Base-by-base conservation (phyloP, 1,140 invertebrate genomes). In the Halotydeus destructor region DNA sequence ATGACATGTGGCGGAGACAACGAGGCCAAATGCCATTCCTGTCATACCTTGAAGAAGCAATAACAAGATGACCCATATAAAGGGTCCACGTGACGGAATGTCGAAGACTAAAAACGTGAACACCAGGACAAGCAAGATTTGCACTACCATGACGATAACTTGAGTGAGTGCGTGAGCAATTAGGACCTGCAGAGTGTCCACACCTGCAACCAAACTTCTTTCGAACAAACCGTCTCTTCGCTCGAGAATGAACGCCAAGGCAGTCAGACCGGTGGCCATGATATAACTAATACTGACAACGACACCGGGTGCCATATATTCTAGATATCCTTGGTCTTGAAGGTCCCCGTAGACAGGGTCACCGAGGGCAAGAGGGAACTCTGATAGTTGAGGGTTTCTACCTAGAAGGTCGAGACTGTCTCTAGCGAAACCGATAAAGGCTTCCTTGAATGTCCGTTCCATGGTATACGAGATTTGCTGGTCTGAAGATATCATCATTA, bases 281-380 rank as follows among this genome's bases (percentile, higher is more conserved):
- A 93, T 91, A 66, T 89, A 94, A 1, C 88, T 81, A 54, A 91
- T 89, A n/a, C 83, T 88, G 5, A 49, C 63, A 55, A 91, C 85
- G 41, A 93, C 78, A 50, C 86, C 86, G 26, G 86, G 85, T 24
- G 86, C 84, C 47, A 89, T 86, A 60, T 93, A 94, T 60, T 91
- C 80, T 2, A 82, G 88, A 55, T 91, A 91, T 43, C 78, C 83
- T 18, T 84, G 81, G 51, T 78, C 69, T 50, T 43, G 34, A 2
- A 69, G 71, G 21, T 73, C 72, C 38, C 85, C 86, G 60, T 91
- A 93, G 50, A 94, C 75, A 4, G 83, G 81, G 11, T 79, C 68
- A 49, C 72, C 65, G 8, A 47, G 22, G 65, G 80, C 60, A 31
- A 65, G 41, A 21, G 50, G 50, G 16, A 50, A 41, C 35, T 51